Conservation (phyloP, 2,113 vertebrate genomes). For the Fregata magnificens region DNA sequence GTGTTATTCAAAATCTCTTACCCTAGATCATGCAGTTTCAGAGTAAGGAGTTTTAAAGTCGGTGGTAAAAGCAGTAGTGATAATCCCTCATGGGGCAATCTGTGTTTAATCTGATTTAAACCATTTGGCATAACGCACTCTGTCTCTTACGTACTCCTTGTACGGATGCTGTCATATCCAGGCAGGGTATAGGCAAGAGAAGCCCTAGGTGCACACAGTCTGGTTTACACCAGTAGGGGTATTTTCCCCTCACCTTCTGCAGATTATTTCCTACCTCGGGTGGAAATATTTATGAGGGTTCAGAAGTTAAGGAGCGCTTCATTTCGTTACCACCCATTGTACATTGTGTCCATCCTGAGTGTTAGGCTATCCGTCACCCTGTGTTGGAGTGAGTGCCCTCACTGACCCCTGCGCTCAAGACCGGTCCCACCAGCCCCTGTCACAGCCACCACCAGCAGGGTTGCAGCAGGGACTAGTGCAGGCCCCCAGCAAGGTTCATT, state of each 20-base stretch:
- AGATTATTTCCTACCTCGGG: not conserved
- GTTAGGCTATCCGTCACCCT: not conserved
- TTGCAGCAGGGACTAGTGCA: not conserved
- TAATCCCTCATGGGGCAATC: not conserved
- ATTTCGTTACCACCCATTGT: not conserved
- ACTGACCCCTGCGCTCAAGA: not conserved
- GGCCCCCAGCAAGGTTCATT: not conserved
- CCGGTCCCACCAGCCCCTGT: not conserved
- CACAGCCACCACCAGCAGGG: not conserved
- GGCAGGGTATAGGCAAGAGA: rapidly evolving
- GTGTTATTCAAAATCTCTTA: not conserved
- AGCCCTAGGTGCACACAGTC: not conserved
- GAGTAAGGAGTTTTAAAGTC: not conserved
- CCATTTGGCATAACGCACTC: not conserved
- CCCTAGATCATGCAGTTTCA: not conserved
- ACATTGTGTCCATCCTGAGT: too few relatives aligned
- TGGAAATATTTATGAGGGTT: not conserved
- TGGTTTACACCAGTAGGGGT: not conserved
- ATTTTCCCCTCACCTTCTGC: not conserved
- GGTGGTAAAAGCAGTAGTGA: not conserved
- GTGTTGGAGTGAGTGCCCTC: not conserved
- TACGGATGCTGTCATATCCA: not conserved
- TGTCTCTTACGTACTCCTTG: not conserved
- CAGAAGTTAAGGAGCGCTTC: not conserved
- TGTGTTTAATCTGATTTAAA: not conserved